phyloP scores from a whole-genome alignment of 2,797 vertebrate species.

The Furcifer pardalis region DNA sequence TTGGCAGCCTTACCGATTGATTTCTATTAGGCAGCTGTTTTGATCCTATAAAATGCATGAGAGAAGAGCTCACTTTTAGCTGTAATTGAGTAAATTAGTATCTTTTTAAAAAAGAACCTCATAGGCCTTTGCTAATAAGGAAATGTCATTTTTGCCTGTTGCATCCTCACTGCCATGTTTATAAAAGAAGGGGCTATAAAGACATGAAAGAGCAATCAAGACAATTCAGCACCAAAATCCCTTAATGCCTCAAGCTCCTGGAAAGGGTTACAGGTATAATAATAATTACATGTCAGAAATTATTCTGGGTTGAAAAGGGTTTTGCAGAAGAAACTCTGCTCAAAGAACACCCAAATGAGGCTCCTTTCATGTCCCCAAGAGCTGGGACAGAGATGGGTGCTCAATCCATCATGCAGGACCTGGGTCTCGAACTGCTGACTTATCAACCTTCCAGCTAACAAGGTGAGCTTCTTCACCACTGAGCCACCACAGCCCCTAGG shows the following conservation, averaged over 20 bases:
- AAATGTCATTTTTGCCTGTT: not conserved
- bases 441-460: too few relatives aligned
- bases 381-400: too few relatives aligned
- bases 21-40: not conserved
- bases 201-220: not conserved
- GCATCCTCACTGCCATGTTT: not conserved
- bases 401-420: too few relatives aligned
- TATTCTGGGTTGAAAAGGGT: too few relatives aligned
- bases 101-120: not conserved
- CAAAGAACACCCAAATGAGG: too few relatives aligned
- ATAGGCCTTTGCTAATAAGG: not conserved
- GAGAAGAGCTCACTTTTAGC: not conserved
- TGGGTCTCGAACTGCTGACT: too few relatives aligned
- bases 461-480: too few relatives aligned
- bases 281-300: too few relatives aligned
- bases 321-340: too few relatives aligned
- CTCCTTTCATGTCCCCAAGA: too few relatives aligned
- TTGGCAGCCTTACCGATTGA: not conserved
- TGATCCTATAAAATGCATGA: not conserved
- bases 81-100: not conserved
- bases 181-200: not conserved
- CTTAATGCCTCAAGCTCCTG: conserved; percentile 16
- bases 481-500: too few relatives aligned
- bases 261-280: conserved; percentile 38
- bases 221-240: not conserved